Evolutionary conservation across 2,797 vertebrate genomes (phyloP).

Genomic region (Anableps anableps): DNA sequence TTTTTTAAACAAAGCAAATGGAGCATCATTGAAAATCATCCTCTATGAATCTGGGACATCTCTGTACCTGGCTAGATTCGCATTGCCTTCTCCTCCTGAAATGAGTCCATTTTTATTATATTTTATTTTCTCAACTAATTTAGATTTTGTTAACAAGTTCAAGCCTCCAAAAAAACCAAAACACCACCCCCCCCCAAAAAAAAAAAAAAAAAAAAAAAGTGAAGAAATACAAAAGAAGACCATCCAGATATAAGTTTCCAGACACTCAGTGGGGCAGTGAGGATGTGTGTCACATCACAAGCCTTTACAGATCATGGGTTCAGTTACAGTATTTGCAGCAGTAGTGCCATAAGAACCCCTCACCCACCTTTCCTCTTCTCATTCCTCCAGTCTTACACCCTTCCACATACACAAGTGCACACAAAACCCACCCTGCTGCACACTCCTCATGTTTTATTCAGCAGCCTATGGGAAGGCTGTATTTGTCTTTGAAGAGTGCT

Average conservation of each 20-base stretch:
- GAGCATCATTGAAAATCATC: conserved; percentile 43
- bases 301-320: conserved; percentile 67
- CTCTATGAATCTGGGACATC: conserved; percentile 71
- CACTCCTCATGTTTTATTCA: conserved; percentile 83
- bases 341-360: conserved; percentile 60
- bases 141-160: conserved; percentile 46
- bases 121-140: conserved; percentile 52
- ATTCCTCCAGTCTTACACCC: conserved; percentile 14
- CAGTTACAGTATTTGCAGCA: conserved; percentile 60
- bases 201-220: not conserved
- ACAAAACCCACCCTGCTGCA: conserved; percentile 52
- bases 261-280: conserved; percentile 63
- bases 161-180: conserved; percentile 11
- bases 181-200: not conserved
- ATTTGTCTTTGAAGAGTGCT: conserved; percentile 77
- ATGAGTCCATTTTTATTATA: conserved; percentile 47
- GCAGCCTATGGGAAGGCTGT: conserved; percentile 70
- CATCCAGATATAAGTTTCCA: conserved; percentile 50
- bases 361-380: conserved; percentile 23
- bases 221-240: conserved; percentile 14
- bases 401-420: conserved; percentile 31
- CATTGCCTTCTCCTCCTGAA: conserved; percentile 47
- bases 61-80: conserved; percentile 67
- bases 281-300: conserved; percentile 75
- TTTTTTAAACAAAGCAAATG: conserved; percentile 11